Percentiles rank a stretch among this genome's conserved stretches.
phyloP scores from a whole-genome alignment of 2,113 vertebrate species.

The Salvelinus namaycush region DNA sequence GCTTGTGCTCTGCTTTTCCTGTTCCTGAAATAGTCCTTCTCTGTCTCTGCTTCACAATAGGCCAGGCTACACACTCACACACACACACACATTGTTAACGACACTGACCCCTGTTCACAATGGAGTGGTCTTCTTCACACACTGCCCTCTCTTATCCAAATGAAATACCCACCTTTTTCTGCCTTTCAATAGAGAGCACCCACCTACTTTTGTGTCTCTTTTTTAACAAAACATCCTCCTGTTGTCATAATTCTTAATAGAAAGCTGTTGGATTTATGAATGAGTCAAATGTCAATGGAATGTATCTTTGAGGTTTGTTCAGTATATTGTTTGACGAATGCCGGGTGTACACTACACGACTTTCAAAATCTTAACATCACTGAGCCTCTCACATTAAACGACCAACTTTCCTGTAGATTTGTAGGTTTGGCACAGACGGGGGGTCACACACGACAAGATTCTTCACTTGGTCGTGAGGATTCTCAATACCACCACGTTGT shows the following conservation, averaged over 20 bases:
- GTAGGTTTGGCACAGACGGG: no score
- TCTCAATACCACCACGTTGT: no score
- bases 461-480: no score
- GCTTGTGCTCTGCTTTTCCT: constrained; percentile 61
- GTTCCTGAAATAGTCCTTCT: constrained; percentile 62
- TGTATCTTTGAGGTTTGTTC: no score
- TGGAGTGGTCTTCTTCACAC: neutral
- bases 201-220: neutral
- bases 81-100: neutral
- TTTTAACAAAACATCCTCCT: neutral
- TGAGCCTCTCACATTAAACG: neutral
- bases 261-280: neutral
- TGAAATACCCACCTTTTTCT: neutral
- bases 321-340: no score
- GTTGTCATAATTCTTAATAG: neutral
- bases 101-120: neutral
- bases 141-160: neutral
- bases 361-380: no score
- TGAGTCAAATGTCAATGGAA: neutral
- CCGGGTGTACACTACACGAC: no score
- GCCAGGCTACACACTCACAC: neutral
- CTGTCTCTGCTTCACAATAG: constrained; percentile 62
- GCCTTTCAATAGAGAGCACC: neutral
- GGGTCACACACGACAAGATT: no score
- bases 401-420: neutral